Base-by-base conservation (phyloP, 1,140 invertebrate species). In the Panulirus ornatus region DNA sequence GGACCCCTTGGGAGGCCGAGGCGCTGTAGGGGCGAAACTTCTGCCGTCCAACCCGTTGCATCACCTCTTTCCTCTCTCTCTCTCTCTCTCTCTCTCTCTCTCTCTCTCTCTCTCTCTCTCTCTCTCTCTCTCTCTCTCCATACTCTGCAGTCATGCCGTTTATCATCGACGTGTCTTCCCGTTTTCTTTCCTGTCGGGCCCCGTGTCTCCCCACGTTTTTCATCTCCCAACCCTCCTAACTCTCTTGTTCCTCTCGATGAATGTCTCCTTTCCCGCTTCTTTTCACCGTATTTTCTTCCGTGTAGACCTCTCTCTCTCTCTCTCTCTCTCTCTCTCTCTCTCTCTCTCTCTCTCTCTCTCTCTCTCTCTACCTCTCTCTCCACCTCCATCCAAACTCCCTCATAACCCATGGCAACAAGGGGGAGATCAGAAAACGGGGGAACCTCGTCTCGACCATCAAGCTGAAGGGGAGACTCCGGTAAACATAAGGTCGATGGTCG, bases 1-100 rank as follows among this genome's bases (percentile, higher is more conserved):
- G 38, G 73, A n/a, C 8, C 73, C 9, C 73, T 30, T 34, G 14
- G 22, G 38, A 14, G n/a, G 36, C 73, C 3, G 38, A 22, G 14
- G 2, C 16, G 38, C 36, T 76, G 73, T 42, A 73, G 70, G 73
- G 38, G n/a, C 19, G 58, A 42, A 76, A 76, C 30, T 76, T 40
- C 8, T 5, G 16, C 19, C 1, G 19, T n/a, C 36, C n/a, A 40
- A 3, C 30, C 22, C 11, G 38, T 76, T n/a, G 5, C 73, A 75
- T 75, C 36, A 40, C 42, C 73, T 70, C 63, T n/a, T 34, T 14
- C 63, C 51, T 58, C 6, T 19, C 51, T 58, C 5, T 58, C 71
- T 75, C 71, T 75, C 71, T 36, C 47, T 47, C 47, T 51, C 42
- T 9, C 3, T 34, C 8, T 3, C 3, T 22, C 3, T 40, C 16